Base-by-base conservation (phyloP, 2,888 invertebrate genomes). In the Perizoma flavofasciatum region DNA sequence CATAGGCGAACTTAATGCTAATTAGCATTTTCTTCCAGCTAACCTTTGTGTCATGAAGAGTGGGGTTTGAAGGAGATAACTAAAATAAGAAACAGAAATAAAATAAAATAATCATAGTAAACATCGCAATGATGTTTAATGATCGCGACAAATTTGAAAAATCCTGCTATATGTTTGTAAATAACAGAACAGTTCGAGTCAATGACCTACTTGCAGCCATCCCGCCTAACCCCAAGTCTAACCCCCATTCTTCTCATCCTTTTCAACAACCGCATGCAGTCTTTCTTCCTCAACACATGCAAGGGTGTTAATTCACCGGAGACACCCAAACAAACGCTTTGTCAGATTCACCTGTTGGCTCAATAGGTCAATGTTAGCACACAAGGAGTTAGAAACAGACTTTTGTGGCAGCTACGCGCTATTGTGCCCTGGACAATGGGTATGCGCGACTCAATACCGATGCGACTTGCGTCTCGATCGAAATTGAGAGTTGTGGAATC, bases 281-380 rank as follows among this genome's bases (percentile, higher is more conserved):
- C 45, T 55, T 40, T 46, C 49, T n/a, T 52, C n/a, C 46, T 34
- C 9, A 35, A 9, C 46, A 33, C 41, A 49, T 56, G 51, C 60
- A 65, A 65, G 54, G 56, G 60, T 56, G 49, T 56, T 83, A 83
- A 84, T 83, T 83, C 81, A 81, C 72, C 72, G 64, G 81, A 85
- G 85, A 85, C 89, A 89, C 89, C 88, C 88, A 90, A 89, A 90
- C 89, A 89, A 86, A 80, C 77, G 82, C 80, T 85, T 85, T 84
- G 84, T 85, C 74, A 81, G 81, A 85, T 78, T 86, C 89, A 89
- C 89, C 89, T 89, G 88, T 88, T 88, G 87, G 87, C 80, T 88
- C 89, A 89, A 88, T 89, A 87, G 91, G 91, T 91, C 89, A 90
- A 90, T 89, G 89, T 88, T 89, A 88, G 58, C 88, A 86, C 80